Evolutionary conservation across 2,797 vertebrate species (phyloP).

Genomic region (Toxotes lorentzi): DNA sequence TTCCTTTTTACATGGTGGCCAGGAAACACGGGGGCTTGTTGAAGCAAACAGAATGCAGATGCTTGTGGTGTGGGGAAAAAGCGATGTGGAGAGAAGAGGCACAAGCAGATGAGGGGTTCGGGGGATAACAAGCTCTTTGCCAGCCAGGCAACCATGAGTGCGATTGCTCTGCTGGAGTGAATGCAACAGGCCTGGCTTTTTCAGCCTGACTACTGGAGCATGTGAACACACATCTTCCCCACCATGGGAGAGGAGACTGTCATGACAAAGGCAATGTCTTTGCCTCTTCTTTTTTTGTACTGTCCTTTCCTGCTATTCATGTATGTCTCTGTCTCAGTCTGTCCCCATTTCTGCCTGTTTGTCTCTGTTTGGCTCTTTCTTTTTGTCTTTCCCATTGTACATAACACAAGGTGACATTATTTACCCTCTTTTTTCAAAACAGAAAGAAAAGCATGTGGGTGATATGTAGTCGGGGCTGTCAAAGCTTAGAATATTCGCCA

Average conservation of each 20-base stretch:
- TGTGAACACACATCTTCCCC: conserved; percentile 74
- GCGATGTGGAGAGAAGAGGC: conserved; percentile 57
- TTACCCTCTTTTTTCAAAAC: conserved; percentile 47
- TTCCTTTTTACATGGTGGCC: conserved; percentile 66
- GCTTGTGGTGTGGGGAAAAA: conserved; percentile 58
- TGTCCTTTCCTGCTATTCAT: conserved; percentile 56
- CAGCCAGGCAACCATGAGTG: conserved; percentile 78
- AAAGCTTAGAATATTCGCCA: conserved; percentile 84
- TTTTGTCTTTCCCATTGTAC: conserved; percentile 44
- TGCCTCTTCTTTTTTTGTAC: conserved; percentile 44
- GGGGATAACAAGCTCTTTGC: conserved; percentile 79
- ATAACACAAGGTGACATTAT: conserved; percentile 71
- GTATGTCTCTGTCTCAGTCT: conserved; percentile 56
- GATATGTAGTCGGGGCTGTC: conserved; percentile 75
- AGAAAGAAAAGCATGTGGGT: conserved; percentile 56
- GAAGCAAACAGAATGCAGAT: conserved; percentile 77
- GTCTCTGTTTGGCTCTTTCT: conserved; percentile 45
- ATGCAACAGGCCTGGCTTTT: conserved; percentile 80
- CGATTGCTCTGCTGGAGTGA: conserved; percentile 72
- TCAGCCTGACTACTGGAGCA: conserved; percentile 81
- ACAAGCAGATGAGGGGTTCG: conserved; percentile 60
- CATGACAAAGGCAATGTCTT: conserved; percentile 74
- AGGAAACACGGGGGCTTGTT: conserved; percentile 62
- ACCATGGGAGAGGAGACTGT: conserved; percentile 72
- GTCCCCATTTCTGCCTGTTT: conserved; percentile 65